Conservation (phyloP, 2,888 invertebrate genomes). For the Pinctada fucata region DNA sequence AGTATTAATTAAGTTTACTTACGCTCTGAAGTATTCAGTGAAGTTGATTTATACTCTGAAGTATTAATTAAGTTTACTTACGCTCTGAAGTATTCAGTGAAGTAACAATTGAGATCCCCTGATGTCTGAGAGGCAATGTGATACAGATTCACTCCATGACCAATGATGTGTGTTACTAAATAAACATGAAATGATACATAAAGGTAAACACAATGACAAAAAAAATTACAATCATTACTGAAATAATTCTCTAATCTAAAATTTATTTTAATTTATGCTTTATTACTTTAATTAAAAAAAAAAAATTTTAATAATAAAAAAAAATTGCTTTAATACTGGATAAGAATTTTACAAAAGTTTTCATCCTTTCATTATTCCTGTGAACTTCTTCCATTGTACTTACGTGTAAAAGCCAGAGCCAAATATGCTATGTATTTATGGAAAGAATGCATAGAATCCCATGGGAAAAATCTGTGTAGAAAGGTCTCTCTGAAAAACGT, state of each 20-base stretch:
- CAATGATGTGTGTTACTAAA: constrained; percentile 80
- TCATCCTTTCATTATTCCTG: no score
- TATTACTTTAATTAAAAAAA: no score
- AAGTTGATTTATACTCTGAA: constrained; percentile 40
- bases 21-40: constrained; percentile 67
- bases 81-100: constrained; percentile 67
- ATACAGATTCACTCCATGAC: constrained; percentile 82
- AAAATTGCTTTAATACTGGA: no score
- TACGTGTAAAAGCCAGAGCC: constrained; percentile 80
- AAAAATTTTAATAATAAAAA: no score
- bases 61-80: constrained; percentile 41
- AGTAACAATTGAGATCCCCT: constrained; percentile 65
- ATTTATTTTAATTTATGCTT: neutral
- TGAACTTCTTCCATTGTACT: constrained; percentile 37
- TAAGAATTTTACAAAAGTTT: no score
- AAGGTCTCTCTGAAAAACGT: constrained; percentile 80
- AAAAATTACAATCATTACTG: neutral
- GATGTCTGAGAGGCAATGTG: constrained; percentile 81
- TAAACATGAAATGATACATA: constrained; percentile 18
- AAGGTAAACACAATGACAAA: neutral
- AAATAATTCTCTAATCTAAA: no score
- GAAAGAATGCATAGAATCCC: constrained; percentile 80
- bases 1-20: constrained; percentile 32
- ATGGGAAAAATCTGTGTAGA: constrained; percentile 80
- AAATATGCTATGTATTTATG: constrained; percentile 81